phyloP scores from a whole-genome alignment of 2,113 vertebrate genomes.

The Hydrolagus affinis region DNA sequence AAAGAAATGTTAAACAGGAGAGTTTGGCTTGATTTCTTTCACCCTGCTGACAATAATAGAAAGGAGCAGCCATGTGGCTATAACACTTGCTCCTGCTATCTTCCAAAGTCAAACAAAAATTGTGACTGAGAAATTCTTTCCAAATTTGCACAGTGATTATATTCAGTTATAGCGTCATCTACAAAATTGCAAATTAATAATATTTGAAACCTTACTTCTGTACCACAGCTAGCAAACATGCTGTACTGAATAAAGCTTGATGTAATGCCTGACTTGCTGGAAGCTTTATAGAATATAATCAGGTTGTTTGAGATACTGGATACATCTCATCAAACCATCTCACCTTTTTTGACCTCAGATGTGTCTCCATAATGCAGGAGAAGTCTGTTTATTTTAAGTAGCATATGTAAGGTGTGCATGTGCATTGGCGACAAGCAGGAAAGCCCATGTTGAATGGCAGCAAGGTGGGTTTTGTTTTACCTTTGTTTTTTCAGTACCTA shows the following conservation, averaged over 20 bases:
- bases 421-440: background rate
- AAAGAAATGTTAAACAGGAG: background rate
- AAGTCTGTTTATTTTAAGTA: constrained; percentile 43
- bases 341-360: constrained; percentile 38
- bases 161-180: background rate
- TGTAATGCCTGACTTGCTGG: background rate
- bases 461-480: background rate
- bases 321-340: constrained; percentile 35
- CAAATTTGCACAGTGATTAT: no score
- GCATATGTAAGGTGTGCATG: background rate
- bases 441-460: background rate
- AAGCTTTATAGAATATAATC: constrained; percentile 7
- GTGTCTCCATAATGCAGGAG: constrained; percentile 41
- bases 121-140: no score
- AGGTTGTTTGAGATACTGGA: constrained; percentile 35
- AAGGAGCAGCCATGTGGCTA: background rate
- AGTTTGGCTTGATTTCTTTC: background rate
- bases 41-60: background rate
- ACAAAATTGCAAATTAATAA: background rate
- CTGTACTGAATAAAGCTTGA: background rate
- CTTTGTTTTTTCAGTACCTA: constrained; percentile 30
- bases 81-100: no score
- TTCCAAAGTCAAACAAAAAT: no score
- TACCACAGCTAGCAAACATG: no score
- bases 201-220: no score